phyloP scores from a whole-genome alignment of 64 coral and sea anemone species.

The Dendronephthya gigantea region DNA sequence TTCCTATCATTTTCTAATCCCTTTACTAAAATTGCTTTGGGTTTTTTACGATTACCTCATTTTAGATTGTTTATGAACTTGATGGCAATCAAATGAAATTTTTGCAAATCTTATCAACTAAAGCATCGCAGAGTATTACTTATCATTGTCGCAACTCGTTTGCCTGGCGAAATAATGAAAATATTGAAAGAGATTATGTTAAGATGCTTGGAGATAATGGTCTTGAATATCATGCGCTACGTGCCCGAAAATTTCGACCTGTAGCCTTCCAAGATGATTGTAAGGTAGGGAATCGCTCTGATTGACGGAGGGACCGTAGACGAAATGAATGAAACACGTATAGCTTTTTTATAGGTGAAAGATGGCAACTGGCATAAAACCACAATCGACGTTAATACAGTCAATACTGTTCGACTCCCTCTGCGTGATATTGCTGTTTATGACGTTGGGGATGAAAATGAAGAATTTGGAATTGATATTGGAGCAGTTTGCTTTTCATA shows the following conservation, averaged over 20 bases:
- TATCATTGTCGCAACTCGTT: slow-evolving; percentile 1
- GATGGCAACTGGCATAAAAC: slow-evolving; percentile 66
- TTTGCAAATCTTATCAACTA: slow-evolving; percentile 9
- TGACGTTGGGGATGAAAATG: slow-evolving; percentile 45
- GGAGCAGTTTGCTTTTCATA: slow-evolving; percentile 64
- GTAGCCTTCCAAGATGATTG: neutral
- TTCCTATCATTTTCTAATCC: too few relatives aligned
- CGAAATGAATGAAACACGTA: neutral
- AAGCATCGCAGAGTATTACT: neutral
- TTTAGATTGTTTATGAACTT: neutral
- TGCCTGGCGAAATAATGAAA: neutral
- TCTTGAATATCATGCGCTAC: slow-evolving; percentile 1
- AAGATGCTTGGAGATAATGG: neutral
- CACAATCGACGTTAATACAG: slow-evolving; percentile 38
- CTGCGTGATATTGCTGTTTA: slow-evolving; percentile 48
- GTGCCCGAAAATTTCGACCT: neutral
- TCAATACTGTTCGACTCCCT: slow-evolving; percentile 47
- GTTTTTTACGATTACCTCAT: neutral
- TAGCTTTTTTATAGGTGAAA: slow-evolving; percentile 30
- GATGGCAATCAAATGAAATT: slow-evolving; percentile 18
- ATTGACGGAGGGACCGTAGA: neutral
- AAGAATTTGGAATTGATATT: slow-evolving; percentile 73
- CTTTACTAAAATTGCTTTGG: too few relatives aligned
- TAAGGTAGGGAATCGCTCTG: neutral
- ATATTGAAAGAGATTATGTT: neutral